Percentiles rank a stretch among this genome's conserved stretches.
phyloP scores from a whole-genome alignment of 2,888 invertebrate species.

The Euclidia mi region DNA sequence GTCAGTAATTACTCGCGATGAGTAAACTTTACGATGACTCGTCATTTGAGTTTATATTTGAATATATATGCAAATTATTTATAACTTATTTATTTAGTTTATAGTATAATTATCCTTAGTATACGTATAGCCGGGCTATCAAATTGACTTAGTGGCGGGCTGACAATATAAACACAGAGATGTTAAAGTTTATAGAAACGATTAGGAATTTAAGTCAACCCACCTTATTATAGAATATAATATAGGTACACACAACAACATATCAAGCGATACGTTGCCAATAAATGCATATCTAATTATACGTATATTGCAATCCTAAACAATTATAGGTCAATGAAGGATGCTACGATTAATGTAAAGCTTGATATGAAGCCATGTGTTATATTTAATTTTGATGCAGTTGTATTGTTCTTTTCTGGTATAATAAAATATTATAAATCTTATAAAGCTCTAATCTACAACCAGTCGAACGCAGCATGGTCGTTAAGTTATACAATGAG shows the following conservation, averaged over 20 bases:
- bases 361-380: too few relatives aligned
- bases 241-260: too few relatives aligned
- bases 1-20: conserved; percentile 9
- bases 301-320: conserved; percentile 3
- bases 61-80: conserved; percentile 15
- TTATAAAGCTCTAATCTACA: conserved; percentile 55
- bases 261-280: too few relatives aligned
- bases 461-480: conserved; percentile 37
- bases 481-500: conserved; percentile 14
- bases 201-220: too few relatives aligned
- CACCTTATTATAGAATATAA: too few relatives aligned
- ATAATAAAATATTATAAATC: conserved; percentile 24
- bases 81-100: conserved; percentile 6
- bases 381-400: conserved; percentile 3
- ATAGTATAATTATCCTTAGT: conserved; percentile 7
- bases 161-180: neutral
- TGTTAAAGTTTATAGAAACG: too few relatives aligned
- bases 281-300: too few relatives aligned
- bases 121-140: conserved; percentile 9
- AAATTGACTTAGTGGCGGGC: conserved; percentile 21
- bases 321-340: too few relatives aligned
- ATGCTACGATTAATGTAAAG: too few relatives aligned
- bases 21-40: conserved; percentile 20
- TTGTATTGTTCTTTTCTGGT: conserved; percentile 2
- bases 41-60: conserved; percentile 1